Evolutionary conservation across 2,888 invertebrate species (phyloP).

Genomic region (Branchellion lobata): DNA sequence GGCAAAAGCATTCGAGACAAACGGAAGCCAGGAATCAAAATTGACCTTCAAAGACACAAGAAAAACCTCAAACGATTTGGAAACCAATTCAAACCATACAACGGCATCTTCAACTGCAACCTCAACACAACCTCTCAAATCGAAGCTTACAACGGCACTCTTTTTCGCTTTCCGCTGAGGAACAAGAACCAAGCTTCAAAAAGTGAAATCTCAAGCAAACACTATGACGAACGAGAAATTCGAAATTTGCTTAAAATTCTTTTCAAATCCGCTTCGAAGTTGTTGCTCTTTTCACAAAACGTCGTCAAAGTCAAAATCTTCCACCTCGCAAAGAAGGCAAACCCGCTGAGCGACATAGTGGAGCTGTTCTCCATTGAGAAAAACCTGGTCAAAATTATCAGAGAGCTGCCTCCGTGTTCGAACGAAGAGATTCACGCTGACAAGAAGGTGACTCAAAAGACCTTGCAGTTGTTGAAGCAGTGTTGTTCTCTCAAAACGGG

Average conservation of each 20-base stretch:
- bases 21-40: conserved; percentile 54
- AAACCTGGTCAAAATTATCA: conserved; percentile 46
- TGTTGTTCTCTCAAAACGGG: conserved; percentile 37
- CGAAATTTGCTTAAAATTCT: conserved; percentile 54
- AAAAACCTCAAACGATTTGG: conserved; percentile 52
- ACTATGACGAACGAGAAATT: conserved; percentile 55
- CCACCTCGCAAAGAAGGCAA: conserved; percentile 52
- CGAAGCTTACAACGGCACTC: conserved; percentile 54
- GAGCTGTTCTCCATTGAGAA: conserved; percentile 50
- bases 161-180: conserved; percentile 58
- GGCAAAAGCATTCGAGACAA: conserved; percentile 53
- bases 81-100: conserved; percentile 57
- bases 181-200: conserved; percentile 54
- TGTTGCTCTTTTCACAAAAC: conserved; percentile 59
- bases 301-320: conserved; percentile 54
- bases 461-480: conserved; percentile 11
- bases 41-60: conserved; percentile 52
- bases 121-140: conserved; percentile 48
- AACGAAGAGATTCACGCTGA: not conserved
- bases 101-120: conserved; percentile 55
- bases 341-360: conserved; percentile 12
- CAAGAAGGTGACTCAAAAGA: not conserved
- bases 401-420: conserved; percentile 46
- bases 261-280: conserved; percentile 53
- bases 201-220: conserved; percentile 56